A percentile compares a stretch with the other conserved stretches of the same genome.
Conservation (phyloP, 2,113 vertebrate species). For the Gnathonemus echidnorhynchus region DNA sequence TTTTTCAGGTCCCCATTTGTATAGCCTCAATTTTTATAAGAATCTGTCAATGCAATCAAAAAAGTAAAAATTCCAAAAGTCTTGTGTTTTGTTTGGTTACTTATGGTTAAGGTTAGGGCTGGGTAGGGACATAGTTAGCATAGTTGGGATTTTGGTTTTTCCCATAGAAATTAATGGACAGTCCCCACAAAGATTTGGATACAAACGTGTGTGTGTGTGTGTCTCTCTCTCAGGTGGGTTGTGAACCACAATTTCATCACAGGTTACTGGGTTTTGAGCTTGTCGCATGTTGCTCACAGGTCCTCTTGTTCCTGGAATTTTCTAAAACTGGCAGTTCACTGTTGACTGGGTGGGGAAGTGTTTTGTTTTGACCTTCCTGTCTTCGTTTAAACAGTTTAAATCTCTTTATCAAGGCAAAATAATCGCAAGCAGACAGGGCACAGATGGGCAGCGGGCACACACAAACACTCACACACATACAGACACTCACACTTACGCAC, state of each 20-base stretch:
- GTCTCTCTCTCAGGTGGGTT: not conserved
- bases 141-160: not conserved
- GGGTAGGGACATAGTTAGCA: not conserved
- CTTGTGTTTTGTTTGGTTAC: too few species aligned
- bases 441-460: not conserved
- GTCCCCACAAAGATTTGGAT: not conserved
- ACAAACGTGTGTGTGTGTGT: not conserved
- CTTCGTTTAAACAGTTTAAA: slow-evolving; percentile 65
- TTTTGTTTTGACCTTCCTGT: slow-evolving; percentile 51
- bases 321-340: not conserved
- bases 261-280: not conserved
- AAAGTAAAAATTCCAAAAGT: not conserved
- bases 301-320: not conserved
- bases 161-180: not conserved
- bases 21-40: not conserved
- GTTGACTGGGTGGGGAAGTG: not conserved
- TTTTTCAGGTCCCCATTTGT: not conserved
- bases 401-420: slow-evolving; percentile 69
- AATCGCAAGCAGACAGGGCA: slow-evolving; percentile 39
- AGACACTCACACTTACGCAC: too few species aligned
- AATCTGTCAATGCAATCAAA: not conserved
- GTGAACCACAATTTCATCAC: not conserved
- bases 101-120: not conserved
- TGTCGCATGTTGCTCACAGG: not conserved
- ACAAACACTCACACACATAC: not conserved